These are phyloP conservation scores for Fragum whitleyi DNA, from an alignment of 2,888 invertebrate genomes.

Conservation along the genomic window DNA sequence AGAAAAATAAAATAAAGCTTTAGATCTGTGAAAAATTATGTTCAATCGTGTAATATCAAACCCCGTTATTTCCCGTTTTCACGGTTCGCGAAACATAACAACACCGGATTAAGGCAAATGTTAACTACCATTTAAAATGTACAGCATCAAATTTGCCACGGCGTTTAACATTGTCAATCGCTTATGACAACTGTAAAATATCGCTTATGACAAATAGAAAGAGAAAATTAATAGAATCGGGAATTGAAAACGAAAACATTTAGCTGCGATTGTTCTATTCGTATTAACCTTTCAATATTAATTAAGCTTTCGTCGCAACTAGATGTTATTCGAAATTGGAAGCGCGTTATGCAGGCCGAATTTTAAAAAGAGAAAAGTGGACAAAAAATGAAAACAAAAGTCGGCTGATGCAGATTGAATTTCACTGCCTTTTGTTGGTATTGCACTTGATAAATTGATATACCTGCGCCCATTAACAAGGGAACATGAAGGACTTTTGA, in stretches of 20 bases:
- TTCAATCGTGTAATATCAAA: not conserved
- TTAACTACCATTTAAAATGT: slow-evolving; percentile 3
- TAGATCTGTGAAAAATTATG: not conserved
- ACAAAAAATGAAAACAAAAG: not conserved
- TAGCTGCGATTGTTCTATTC: slow-evolving; percentile 10
- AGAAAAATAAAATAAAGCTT: no score
- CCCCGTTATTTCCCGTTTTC: slow-evolving; percentile 20
- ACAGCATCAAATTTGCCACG: slow-evolving; percentile 27
- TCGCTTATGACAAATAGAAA: slow-evolving; percentile 39
- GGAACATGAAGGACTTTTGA: not conserved
- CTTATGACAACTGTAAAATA: slow-evolving; percentile 35
- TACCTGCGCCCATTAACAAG: not conserved
- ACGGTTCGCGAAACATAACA: not conserved
- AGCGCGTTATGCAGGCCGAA: slow-evolving; percentile 4
- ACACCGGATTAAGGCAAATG: not conserved
- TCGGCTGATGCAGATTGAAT: slow-evolving; percentile 10
- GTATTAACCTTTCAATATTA: slow-evolving; percentile 32
- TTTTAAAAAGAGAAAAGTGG: not conserved
- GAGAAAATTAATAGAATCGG: slow-evolving; percentile 23
- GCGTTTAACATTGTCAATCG: slow-evolving; percentile 26
- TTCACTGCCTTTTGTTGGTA: slow-evolving; percentile 18
- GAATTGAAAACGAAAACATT: slow-evolving; percentile 27
- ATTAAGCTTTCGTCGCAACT: slow-evolving; percentile 20
- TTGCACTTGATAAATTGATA: not conserved
- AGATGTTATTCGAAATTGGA: slow-evolving; percentile 24